Evolutionary conservation across 2,797 vertebrate species (phyloP), one percentile per base, ranked within the genome.

Genomic region (Poecilia picta): DNA sequence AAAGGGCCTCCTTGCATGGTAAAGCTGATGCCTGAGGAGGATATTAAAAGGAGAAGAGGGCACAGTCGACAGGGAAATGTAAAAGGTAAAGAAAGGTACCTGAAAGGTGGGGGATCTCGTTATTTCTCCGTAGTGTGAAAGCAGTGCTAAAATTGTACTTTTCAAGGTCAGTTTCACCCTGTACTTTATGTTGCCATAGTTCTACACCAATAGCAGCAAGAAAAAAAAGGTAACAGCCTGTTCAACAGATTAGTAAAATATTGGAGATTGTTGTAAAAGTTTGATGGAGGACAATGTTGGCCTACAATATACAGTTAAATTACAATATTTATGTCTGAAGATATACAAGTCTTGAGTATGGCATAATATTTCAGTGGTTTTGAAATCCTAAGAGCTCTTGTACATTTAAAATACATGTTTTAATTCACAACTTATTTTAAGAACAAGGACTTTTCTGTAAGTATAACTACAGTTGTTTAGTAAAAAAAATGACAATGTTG

Each of bases 21-120:
- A 88, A 91, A 85, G 85, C 77, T 82, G 89, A 92, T 92, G 93
- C 92, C 85, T 84, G 76, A 88, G 74, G 86, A 90, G 83, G 77
- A 85, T 87, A 80, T 91, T 88, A 88, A 84, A 81, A 83, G 70
- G 80, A 72, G 72, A 82, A 41, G 73, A 46, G 62, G 77, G 51
- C 51, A 53, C 41, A 72, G 36, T 55, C 64, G 73, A 80, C 73
- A 71, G 59, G 66, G 33, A 76, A 80, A 83, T 83, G 62, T 79
- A 70, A 79, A 81, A 83, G 39, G 76, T 57, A 81, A 66, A 85
- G 20, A n/a, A 46, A 74, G 80, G 55, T 73, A 75, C 25, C 80
- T 70, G 71, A 66, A 88, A 80, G 64, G 84, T 82, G 80, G 36
- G 73, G 75, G 85, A 75, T 73, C 80, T 71, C 87, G 72, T 73